Conservation (phyloP, 2,888 invertebrate species). For the Pilophorus perplexus region DNA sequence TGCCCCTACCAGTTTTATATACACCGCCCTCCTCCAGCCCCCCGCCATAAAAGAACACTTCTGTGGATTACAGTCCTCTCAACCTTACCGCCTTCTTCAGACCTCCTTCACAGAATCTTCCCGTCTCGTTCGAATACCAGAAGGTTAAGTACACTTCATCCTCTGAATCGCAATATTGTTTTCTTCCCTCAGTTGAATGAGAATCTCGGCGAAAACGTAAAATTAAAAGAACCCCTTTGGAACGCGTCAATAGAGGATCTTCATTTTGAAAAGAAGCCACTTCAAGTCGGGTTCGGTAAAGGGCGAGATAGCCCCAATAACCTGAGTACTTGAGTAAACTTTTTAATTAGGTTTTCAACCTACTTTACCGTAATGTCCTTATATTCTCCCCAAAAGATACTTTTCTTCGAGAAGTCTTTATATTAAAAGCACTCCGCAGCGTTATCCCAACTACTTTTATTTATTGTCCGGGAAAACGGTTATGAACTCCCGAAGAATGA, state of each 20-base stretch:
- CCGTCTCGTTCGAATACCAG: not conserved
- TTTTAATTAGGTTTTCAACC: constrained; percentile 20
- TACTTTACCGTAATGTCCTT: constrained; percentile 17
- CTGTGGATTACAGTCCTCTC: constrained; percentile 15
- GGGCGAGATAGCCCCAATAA: not conserved
- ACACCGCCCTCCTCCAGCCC: not conserved
- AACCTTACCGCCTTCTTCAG: not conserved
- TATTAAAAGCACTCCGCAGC: constrained; percentile 1
- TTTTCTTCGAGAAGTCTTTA: constrained; percentile 9
- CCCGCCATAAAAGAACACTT: constrained; percentile 24
- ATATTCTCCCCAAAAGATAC: constrained; percentile 3
- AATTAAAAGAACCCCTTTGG: not conserved
- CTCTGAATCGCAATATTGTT: not conserved
- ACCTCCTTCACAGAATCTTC: not conserved
- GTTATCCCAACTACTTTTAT: constrained; percentile 2
- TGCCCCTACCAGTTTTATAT: not conserved
- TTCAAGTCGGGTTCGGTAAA: not conserved
- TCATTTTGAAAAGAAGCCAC: constrained; percentile 8
- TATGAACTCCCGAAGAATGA: too few species aligned
- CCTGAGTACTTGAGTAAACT: constrained; percentile 13
- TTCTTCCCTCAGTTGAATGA: not conserved
- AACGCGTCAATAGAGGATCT: constrained; percentile 1
- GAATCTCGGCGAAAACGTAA: not conserved
- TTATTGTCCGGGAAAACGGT: constrained; percentile 4
- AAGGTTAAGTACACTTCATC: not conserved